Percentiles rank a stretch among this genome's conserved stretches.
These are phyloP conservation scores for Aythya baeri DNA, from an alignment of 2,113 vertebrate species.

Conservation along the genomic window DNA sequence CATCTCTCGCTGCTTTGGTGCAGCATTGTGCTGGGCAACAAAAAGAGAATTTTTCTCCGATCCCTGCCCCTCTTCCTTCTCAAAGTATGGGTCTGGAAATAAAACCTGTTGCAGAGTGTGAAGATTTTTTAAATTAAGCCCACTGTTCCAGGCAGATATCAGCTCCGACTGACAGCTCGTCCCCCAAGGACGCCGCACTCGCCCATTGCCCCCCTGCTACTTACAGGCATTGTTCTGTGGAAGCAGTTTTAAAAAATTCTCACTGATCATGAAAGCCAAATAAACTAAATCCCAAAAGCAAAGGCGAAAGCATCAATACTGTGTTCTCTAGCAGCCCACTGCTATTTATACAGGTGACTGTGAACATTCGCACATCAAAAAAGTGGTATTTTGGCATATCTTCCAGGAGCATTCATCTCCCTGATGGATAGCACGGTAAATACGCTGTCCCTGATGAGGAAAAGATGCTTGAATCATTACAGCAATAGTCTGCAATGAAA, in stretches of 20 bases:
- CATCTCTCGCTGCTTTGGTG: constrained; percentile 25
- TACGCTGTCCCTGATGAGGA: not conserved
- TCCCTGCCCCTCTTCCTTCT: not conserved
- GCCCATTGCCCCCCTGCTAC: not conserved
- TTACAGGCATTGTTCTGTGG: not conserved
- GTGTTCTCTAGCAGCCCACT: constrained; percentile 10
- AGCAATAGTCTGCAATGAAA: constrained; percentile 29
- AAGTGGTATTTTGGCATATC: constrained; percentile 42
- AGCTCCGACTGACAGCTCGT: not conserved
- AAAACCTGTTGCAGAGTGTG: not conserved
- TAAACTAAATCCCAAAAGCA: constrained; percentile 36
- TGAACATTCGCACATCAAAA: constrained; percentile 33
- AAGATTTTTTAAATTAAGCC: constrained; percentile 1
- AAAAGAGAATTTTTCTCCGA: constrained; percentile 7
- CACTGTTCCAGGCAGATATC: not conserved
- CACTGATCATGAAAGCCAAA: constrained; percentile 42
- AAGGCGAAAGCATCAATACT: constrained; percentile 13
- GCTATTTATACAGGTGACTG: constrained; percentile 60
- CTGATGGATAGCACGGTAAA: not conserved
- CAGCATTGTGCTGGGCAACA: not conserved
- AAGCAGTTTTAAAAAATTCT: not conserved
- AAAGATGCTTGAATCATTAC: constrained; percentile 1
- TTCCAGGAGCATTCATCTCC: constrained; percentile 39
- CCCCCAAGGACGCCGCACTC: accelerated
- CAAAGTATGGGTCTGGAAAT: not conserved